Base-by-base conservation (phyloP, 2,888 invertebrate genomes). In the Latheticus oryzae region DNA sequence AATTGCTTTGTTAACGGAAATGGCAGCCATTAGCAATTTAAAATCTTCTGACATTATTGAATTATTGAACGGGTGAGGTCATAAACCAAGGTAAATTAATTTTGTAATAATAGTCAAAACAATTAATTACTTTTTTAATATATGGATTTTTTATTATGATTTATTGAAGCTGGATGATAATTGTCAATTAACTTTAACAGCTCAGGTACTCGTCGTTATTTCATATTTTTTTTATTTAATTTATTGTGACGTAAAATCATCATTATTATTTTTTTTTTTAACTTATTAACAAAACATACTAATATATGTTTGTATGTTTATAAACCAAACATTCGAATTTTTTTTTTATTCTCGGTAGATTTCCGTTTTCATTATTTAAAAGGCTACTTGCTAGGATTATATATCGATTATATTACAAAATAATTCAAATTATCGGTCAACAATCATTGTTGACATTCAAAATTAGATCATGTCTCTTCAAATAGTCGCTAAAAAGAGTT, bases 401-500 rank as follows among this genome's bases (percentile, higher is more conserved):
- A 17, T 33, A 33, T 33, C 15, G 33, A 33, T 3, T 15, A 33
- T 13, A 26, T 26, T 26, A 13, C 13, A 9, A 9, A 17, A 11
- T 19, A 35, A 16, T 17, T 13, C 15, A 43, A 43, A 8, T 28
- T 30, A 45, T 45, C 30, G 30, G 45, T 42, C 8, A 42, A 42
- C 16, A 42, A 3, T 8, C 8, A 24, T 26, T 42, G 28, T 28
- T 42, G 26, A 26, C 42, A 15, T 4, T 26, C 17, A 17, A 42
- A 35, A 35, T 35, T 35, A 35, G 35, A 35, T 35, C 35, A 11
- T 35, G 19, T 8, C 17, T 35, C 35, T 5, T n/a, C 17, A 38
- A 38, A 38, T 21, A 38, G 11, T 11, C n/a, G 38, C 23, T 7
- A 21, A 38, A 38, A 23, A 38, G 17, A 7, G n/a, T 3, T 26